Base-by-base conservation (phyloP, 1,140 invertebrate genomes). In the Drosophila pallidifrons region DNA sequence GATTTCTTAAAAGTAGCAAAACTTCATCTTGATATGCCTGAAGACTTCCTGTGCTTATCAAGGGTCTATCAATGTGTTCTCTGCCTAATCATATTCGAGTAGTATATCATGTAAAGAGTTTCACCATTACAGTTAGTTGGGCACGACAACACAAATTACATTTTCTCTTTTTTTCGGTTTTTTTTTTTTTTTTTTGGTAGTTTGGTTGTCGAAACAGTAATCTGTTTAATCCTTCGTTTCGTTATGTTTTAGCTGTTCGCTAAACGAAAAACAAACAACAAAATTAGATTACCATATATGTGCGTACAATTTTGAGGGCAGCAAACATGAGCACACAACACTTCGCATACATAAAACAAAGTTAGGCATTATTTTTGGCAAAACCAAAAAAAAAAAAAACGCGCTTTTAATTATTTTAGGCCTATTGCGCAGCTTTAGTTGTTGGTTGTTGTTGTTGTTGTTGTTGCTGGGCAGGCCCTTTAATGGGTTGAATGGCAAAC, bases 361-460 rank as follows among this genome's bases (percentile, higher is more conserved):
- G 16, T 52, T 64, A 52, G 13, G 8, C 16, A 54, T 52, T 43
- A 45, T 30, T 65, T 65, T 65, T 65, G 38, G 51, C 51, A 65
- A 55, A 20, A 46, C 35, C 51, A 65, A 25, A 25, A 25, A 20
- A 20, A 35, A 35, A 15, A 15, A 15, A 35, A 35, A 35, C 5
- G 8, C 5, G 11, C 45, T 61, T 61, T 30, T 10, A 60, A 60
- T 32, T 51, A 32, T 59, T 51, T 30, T 55, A 46, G 59, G 69
- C 69, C 49, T 55, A 64, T 30, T 32, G 46, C 43, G 45, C 15
- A 59, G 15, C 45, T 46, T 35, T 43, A 35, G 43, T 47, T 47
- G 45, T 47, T 28, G 58, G 58, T 49, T 45, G 6, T 20, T 25
- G 32, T 32, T 32, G 6, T 30, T 30, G 30, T 8, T 32, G 32